phyloP scores from a whole-genome alignment of 1,140 invertebrate species.

The Conopomorpha cramerella region DNA sequence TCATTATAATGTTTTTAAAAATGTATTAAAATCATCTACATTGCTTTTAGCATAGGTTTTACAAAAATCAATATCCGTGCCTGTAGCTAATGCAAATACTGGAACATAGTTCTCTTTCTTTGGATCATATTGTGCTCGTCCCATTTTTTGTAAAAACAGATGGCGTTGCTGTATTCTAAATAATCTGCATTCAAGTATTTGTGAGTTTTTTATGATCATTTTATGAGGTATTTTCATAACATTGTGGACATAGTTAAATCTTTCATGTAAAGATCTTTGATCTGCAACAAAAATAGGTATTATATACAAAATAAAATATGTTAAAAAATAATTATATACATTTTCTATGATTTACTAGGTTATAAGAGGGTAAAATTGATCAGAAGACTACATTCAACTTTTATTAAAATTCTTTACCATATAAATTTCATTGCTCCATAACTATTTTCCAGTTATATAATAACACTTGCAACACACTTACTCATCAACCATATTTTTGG shows the following conservation, averaged over 20 bases:
- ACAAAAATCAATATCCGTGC: constrained; percentile 81
- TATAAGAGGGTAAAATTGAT: too few species aligned
- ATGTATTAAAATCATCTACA: constrained; percentile 77
- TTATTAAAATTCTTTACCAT: too few species aligned
- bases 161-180: constrained; percentile 75
- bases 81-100: constrained; percentile 65
- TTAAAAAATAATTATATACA: constrained; percentile 4
- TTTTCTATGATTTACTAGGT: constrained; percentile 1
- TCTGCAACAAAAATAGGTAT: constrained; percentile 65
- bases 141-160: constrained; percentile 74
- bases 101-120: constrained; percentile 80
- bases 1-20: constrained; percentile 79
- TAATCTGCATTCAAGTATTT: constrained; percentile 68
- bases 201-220: constrained; percentile 66
- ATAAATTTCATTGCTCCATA: too few species aligned
- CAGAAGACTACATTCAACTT: too few species aligned
- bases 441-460: too few species aligned
- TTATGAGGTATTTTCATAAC: constrained; percentile 78
- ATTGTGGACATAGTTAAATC: constrained; percentile 82
- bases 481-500: constrained; percentile 72
- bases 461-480: too few species aligned
- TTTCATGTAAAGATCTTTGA: constrained; percentile 63
- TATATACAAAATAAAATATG: constrained; percentile 6
- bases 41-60: constrained; percentile 76
- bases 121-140: constrained; percentile 83